Evolutionary conservation across 2,888 invertebrate species (phyloP), one percentile per base, ranked within the genome.

Genomic region (Dicycla oo): DNA sequence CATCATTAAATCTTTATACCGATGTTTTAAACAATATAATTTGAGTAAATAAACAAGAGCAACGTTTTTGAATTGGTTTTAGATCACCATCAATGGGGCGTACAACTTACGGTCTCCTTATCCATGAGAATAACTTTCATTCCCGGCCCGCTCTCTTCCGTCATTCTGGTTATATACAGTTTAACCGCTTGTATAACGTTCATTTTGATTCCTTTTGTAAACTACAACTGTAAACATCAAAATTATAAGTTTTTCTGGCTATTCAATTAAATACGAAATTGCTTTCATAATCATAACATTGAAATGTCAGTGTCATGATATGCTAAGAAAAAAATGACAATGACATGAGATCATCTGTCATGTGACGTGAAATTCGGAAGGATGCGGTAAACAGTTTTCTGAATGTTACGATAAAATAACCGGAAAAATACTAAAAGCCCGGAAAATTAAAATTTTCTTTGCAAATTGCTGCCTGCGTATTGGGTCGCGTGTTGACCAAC

Each of bases 71-170:
- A 34, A 34, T 0, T 34, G 34, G 34, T 34, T 34, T 34, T 34
- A 34, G n/a, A 34, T 49, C 38, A 38, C 34, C 66, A 47, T 26
- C 18, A 58, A 54, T 58, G 34, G 78, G 82, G 78, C 71, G 69
- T 60, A 61, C 30, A 67, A 90, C 92, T 89, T 93, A 99, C 99
- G 80, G 99, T 99, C 94, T 99, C 99, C 94, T 98, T 98, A 94
- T 99, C 99, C 98, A 99, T 98, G 62, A 99, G 95, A 82, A 99
- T 97, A 56, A 99, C 98, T 97, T 99, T 99, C 99, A 99, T 99
- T 65, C 99, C 99, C 1, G 99, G 99, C 3, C 99, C 99, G 91
- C 99, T 98, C 89, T 99, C 99, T 83, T 98, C 98, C 8, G 99
- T 98, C 99, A 99, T 99, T 95, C 99, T 99, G 60, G 98, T 98